Evolutionary conservation across 1,140 invertebrate genomes (phyloP).

Genomic region (Samia ricini): DNA sequence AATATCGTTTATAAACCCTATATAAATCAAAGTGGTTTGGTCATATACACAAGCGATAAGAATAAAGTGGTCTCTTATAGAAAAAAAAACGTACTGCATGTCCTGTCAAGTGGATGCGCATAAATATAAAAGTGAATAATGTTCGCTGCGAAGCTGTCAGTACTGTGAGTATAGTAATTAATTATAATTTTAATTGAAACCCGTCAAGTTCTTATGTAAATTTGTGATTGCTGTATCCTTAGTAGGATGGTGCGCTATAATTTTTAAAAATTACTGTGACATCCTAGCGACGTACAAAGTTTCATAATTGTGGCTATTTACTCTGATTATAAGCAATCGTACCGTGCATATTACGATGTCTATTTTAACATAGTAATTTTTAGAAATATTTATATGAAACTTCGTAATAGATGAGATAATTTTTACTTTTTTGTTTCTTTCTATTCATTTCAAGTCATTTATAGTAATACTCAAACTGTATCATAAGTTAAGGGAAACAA

Average conservation of each 20-base stretch:
- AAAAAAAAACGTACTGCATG: slow-evolving; percentile 40
- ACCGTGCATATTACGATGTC: neutral
- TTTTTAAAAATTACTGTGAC: slow-evolving; percentile 17
- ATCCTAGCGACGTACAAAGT: neutral
- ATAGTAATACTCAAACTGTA: too few species aligned
- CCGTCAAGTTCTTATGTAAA: slow-evolving; percentile 47
- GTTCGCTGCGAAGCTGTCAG: slow-evolving; percentile 55
- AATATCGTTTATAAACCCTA: neutral
- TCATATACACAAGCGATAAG: slow-evolving; percentile 12
- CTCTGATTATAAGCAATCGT: neutral
- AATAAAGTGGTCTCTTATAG: slow-evolving; percentile 27
- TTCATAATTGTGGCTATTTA: neutral
- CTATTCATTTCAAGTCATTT: too few species aligned
- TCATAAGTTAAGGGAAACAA: too few species aligned
- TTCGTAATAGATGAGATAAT: too few species aligned
- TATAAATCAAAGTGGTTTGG: neutral
- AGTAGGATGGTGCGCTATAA: slow-evolving; percentile 9
- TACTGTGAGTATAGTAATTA: slow-evolving; percentile 58
- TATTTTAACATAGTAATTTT: too few species aligned
- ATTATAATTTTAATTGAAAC: slow-evolving; percentile 72
- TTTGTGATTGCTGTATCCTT: slow-evolving; percentile 28
- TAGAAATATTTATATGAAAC: too few species aligned
- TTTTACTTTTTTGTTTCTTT: too few species aligned
- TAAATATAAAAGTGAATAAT: slow-evolving; percentile 72
- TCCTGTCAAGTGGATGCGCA: slow-evolving; percentile 59